Evolutionary conservation across 2,113 vertebrate species (phyloP), one percentile per base, ranked within the genome.

Genomic region (Epinephelus moara): DNA sequence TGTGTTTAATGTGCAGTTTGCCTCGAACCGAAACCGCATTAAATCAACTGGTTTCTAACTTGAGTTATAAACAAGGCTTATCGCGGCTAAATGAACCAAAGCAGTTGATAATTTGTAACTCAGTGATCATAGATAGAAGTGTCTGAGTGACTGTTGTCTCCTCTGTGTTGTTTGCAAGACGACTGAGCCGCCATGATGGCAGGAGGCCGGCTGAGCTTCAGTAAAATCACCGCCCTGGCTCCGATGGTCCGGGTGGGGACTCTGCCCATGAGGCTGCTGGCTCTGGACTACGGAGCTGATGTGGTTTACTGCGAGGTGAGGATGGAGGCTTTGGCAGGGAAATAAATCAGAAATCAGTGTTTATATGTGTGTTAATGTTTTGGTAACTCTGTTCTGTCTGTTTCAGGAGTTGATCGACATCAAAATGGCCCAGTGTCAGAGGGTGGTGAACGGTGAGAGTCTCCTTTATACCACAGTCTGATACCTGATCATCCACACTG

Each of bases 191-290:
- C 37, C 62, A 72, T 10, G 33, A 85, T 91, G 77, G 78, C 91
- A 40, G 83, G 82, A 49, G 82, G 73, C 11, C 80, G 88, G 0
- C 93, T 99, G 82, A 96, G 93, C 71, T 99, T 98, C 59, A 87
- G 59, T 2, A 95, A 97, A 49, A 96, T 97, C 85, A 89, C 91
- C 10, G 96, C 98, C 73, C 87, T 99, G 91, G 98, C 97, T 12
- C 98, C 98, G 0, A 99, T 99, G 98, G 98, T 99, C 63, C 96
- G 98, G 0, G 97, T 99, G 9, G 98, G 98, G 18, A 98, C 98
- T 0, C 92, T 99, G 3, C 98, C 98, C 0, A 99, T 99, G 98
- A 93, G 98, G 1, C 96, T 99, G 10, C 94, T 99, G 18, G 98
- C 98, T 10, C 93, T 99, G 92, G 97, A 99, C 93, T 98, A 97